Conservation (phyloP, 1,140 invertebrate genomes). For the Gonatopus flavifemur region DNA sequence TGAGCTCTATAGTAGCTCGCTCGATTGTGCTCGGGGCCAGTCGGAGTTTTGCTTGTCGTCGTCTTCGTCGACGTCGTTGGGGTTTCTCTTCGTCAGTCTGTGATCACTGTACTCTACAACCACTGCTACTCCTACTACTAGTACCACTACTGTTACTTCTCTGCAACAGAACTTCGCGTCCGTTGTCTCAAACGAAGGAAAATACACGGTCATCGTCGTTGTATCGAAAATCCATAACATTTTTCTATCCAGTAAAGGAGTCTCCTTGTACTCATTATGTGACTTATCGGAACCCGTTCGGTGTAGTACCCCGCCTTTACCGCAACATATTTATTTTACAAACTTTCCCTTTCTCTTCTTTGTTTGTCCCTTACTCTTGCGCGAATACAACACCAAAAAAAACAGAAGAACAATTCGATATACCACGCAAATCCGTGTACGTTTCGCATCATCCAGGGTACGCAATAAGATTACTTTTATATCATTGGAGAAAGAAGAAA, state of each 20-base stretch:
- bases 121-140: not conserved
- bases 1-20: conserved; percentile 34
- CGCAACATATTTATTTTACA: too few relatives aligned
- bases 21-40: conserved; percentile 34
- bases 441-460: too few relatives aligned
- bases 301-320: conserved; percentile 27
- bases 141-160: too few relatives aligned
- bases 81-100: conserved; percentile 14
- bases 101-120: conserved; percentile 15
- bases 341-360: too few relatives aligned
- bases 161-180: too few relatives aligned
- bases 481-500: conserved; percentile 5
- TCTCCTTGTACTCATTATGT: conserved; percentile 33
- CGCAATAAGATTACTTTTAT: too few relatives aligned
- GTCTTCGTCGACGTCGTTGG: not conserved
- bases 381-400: too few relatives aligned
- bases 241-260: not conserved
- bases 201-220: not conserved
- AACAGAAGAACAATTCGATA: too few relatives aligned
- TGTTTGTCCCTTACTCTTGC: too few relatives aligned
- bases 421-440: too few relatives aligned
- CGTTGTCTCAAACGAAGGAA: too few relatives aligned
- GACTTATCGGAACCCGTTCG: conserved; percentile 31
- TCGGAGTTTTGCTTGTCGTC: conserved; percentile 18
- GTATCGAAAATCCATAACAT: not conserved